A percentile compares a stretch with the other conserved stretches of the same genome.
phyloP scores from a whole-genome alignment of 2,113 vertebrate species.

The Eublepharis macularius region DNA sequence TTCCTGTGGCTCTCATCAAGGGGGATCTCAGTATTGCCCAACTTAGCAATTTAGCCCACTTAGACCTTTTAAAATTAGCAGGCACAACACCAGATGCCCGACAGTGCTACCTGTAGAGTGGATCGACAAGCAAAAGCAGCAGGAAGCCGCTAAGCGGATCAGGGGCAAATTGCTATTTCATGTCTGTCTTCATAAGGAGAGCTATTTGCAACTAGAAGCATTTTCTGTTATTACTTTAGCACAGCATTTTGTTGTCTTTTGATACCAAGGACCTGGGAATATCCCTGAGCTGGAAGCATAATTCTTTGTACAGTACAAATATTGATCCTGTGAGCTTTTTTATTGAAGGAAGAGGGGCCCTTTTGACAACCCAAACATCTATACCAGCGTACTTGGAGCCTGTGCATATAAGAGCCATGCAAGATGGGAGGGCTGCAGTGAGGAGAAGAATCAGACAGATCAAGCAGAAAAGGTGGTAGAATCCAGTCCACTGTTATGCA shows the following conservation, averaged over 20 bases:
- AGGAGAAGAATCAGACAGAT: too few species aligned
- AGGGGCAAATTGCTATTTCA: neutral
- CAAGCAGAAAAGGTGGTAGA: too few species aligned
- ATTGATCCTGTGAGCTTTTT: too few species aligned
- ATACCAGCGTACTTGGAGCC: too few species aligned
- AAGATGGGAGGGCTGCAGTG: too few species aligned
- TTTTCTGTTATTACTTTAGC: neutral
- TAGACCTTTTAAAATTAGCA: neutral
- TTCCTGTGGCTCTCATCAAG: neutral
- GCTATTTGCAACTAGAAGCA: neutral
- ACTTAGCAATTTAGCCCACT: neutral
- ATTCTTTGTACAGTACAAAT: neutral
- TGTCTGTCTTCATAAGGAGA: neutral
- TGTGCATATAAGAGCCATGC: too few species aligned
- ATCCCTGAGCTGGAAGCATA: neutral
- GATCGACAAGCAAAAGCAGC: neutral
- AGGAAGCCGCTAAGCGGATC: neutral
- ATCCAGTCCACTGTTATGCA: too few species aligned
- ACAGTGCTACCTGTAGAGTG: neutral
- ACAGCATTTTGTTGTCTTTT: neutral
- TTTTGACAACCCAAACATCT: too few species aligned
- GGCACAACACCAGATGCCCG: neutral
- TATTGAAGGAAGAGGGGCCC: too few species aligned
- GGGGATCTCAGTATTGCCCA: neutral
- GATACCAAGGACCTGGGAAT: neutral